phyloP scores from a whole-genome alignment of 1,140 invertebrate genomes.

The Drosophila saltans region DNA sequence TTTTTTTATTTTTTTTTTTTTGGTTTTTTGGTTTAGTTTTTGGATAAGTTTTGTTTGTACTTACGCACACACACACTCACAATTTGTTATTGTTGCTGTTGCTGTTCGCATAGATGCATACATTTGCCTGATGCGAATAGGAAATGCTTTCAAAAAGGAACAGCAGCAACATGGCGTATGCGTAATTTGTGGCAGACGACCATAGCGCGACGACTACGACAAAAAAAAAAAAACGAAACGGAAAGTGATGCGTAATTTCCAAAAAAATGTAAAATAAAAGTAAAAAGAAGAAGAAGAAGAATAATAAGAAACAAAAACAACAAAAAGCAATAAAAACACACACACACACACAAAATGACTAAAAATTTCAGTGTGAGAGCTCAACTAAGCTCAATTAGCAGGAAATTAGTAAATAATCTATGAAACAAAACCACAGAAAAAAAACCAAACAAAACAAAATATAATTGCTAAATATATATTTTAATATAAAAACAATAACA shows the following conservation, averaged over 20 bases:
- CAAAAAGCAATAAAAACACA: constrained; percentile 15
- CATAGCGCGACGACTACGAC: neutral
- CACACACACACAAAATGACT: constrained; percentile 18
- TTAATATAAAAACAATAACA: neutral
- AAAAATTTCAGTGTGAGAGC: constrained; percentile 27
- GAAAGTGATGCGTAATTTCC: constrained; percentile 80
- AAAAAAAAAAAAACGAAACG: constrained; percentile 63
- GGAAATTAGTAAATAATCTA: constrained; percentile 38
- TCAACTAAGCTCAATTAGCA: constrained; percentile 39
- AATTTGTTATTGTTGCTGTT: neutral
- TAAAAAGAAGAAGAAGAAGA: constrained; percentile 23
- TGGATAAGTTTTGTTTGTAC: constrained; percentile 9
- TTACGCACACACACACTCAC: neutral
- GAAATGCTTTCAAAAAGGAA: constrained; percentile 36
- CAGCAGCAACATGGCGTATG: constrained; percentile 70
- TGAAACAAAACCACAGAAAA: constrained; percentile 6
- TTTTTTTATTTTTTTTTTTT: constrained; percentile 32
- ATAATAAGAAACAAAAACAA: neutral
- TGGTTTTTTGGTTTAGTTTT: constrained; percentile 18
- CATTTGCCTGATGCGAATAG: constrained; percentile 24
- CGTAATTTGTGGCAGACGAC: constrained; percentile 56
- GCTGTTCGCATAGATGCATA: constrained; percentile 4
- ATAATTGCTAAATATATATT: constrained; percentile 28
- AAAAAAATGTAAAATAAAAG: constrained; percentile 13
- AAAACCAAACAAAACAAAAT: constrained; percentile 10